Evolutionary conservation across 2,797 vertebrate species (phyloP).

Genomic region (Thamnophis elegans): DNA sequence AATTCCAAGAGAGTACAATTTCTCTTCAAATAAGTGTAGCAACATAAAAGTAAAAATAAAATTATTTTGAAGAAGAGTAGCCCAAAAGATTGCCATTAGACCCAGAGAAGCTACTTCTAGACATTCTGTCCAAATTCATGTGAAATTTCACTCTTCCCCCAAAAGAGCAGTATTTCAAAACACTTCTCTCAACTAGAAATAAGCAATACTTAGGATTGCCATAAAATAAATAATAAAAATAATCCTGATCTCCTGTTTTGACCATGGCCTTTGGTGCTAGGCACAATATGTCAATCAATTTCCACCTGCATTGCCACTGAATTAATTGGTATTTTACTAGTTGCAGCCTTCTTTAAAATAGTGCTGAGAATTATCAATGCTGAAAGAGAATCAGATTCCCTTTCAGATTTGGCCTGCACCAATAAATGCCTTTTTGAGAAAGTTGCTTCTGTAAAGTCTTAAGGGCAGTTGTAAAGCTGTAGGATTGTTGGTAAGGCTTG

Average conservation of each 20-base stretch:
- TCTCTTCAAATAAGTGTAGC: neutral
- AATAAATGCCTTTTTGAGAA: neutral
- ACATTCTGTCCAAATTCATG: neutral
- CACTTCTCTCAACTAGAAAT: neutral
- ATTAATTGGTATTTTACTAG: neutral
- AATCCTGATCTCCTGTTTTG: neutral
- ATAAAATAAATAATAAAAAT: neutral
- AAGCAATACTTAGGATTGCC: neutral
- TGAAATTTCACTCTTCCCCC: neutral
- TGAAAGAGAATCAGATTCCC: neutral
- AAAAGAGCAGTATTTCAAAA: neutral
- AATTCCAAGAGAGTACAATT: neutral
- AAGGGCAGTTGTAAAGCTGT: neutral
- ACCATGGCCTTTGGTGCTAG: too few species aligned
- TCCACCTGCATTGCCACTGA: accelerated
- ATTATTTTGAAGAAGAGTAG: neutral
- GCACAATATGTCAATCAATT: neutral
- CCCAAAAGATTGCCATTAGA: neutral
- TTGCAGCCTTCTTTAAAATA: neutral
- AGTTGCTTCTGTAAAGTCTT: accelerated
- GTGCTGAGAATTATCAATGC: neutral
- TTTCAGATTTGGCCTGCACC: neutral
- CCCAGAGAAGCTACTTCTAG: neutral
- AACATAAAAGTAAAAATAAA: neutral
- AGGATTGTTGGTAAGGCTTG: neutral